A percentile compares a stretch with the other conserved stretches of the same genome.
These are phyloP conservation scores for Lampropteryx suffumata DNA, from an alignment of 2,888 invertebrate genomes.

Conservation along the genomic window DNA sequence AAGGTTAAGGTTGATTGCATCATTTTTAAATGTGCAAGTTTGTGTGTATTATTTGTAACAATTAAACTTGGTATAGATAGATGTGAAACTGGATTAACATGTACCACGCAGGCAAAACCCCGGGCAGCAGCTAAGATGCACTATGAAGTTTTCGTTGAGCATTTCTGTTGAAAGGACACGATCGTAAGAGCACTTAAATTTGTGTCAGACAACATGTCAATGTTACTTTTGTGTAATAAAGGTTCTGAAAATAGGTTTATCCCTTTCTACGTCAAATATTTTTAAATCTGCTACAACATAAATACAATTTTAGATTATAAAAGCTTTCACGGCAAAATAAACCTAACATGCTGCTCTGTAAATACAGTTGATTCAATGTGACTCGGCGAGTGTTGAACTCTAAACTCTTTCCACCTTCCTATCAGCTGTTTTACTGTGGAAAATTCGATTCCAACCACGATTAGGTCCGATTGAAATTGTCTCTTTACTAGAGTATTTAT, in stretches of 20 bases:
- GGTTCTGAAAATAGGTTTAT: constrained; percentile 1
- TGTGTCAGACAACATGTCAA: background rate
- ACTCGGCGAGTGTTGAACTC: constrained; percentile 23
- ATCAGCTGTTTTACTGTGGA: constrained; percentile 21
- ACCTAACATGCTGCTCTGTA: constrained; percentile 18
- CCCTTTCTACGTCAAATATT: constrained; percentile 7
- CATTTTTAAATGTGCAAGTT: too few relatives aligned
- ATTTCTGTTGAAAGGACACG: too few relatives aligned
- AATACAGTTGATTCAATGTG: constrained; percentile 22
- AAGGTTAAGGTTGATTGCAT: too few relatives aligned
- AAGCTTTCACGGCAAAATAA: constrained; percentile 15
- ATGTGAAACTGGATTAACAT: too few relatives aligned
- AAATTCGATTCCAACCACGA: constrained; percentile 26
- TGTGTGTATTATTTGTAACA: too few relatives aligned
- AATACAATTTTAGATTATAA: constrained; percentile 10
- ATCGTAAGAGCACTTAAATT: too few relatives aligned
- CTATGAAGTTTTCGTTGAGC: too few relatives aligned
- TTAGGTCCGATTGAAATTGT: constrained; percentile 23
- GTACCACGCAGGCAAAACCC: too few relatives aligned
- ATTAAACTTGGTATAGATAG: too few relatives aligned
- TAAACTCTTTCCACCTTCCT: constrained; percentile 24
- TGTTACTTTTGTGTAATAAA: background rate
- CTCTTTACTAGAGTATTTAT: constrained; percentile 21
- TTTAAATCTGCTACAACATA: constrained; percentile 8
- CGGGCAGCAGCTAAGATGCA: too few relatives aligned